Evolutionary conservation across 2,113 vertebrate genomes (phyloP).

Genomic region (Rana temporaria): DNA sequence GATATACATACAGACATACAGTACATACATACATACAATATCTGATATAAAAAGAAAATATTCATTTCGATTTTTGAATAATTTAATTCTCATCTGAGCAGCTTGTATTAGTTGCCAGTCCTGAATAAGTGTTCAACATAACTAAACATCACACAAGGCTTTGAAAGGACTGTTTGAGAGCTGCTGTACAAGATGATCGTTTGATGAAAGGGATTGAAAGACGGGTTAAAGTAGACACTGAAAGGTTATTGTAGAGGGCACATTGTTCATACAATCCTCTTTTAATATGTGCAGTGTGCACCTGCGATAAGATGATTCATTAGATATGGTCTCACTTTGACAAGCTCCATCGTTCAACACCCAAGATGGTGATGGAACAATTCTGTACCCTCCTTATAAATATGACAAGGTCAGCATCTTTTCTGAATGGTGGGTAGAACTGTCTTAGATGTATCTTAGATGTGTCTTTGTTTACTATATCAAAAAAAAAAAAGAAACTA

Average conservation of each 20-base stretch:
- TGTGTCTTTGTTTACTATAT: constrained; percentile 72
- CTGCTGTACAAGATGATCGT: constrained; percentile 79
- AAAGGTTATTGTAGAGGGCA: constrained; percentile 88
- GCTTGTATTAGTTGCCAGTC: constrained; percentile 72
- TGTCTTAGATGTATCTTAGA: constrained; percentile 70
- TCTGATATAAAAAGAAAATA: too few relatives aligned
- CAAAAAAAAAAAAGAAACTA: constrained; percentile 58
- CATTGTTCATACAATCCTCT: constrained; percentile 86
- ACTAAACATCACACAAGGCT: constrained; percentile 78
- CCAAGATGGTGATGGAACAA: constrained; percentile 96
- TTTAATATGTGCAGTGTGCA: constrained; percentile 95
- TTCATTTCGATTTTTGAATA: neutral
- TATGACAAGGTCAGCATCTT: constrained; percentile 98
- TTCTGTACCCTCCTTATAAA: constrained; percentile 91
- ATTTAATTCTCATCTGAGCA: constrained; percentile 58
- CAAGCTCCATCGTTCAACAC: constrained; percentile 98
- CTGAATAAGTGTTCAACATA: constrained; percentile 68
- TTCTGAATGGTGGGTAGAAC: constrained; percentile 64
- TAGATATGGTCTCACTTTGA: constrained; percentile 91
- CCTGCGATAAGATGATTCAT: constrained; percentile 99
- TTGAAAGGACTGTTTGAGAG: constrained; percentile 77
- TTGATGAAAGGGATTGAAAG: constrained; percentile 85
- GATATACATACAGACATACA: too few relatives aligned
- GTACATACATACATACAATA: too few relatives aligned
- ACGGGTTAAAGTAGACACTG: constrained; percentile 90